These are phyloP conservation scores for Tautogolabrus adspersus DNA, from an alignment of 2,113 vertebrate species.

Conservation along the genomic window DNA sequence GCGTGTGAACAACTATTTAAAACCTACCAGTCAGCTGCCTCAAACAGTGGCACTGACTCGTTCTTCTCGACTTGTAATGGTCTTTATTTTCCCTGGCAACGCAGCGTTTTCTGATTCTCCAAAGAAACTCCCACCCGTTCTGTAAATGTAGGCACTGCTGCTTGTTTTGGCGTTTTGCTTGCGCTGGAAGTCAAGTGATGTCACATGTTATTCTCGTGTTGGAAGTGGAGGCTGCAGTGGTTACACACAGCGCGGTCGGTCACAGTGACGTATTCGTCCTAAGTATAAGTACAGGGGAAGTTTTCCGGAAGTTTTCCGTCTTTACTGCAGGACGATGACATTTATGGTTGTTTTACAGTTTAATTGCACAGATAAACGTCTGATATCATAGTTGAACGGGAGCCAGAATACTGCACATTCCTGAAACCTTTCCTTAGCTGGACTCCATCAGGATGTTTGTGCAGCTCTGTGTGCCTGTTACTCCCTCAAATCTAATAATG, in stretches of 20 bases:
- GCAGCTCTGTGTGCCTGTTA: constrained; percentile 5
- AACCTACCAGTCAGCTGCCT: not conserved
- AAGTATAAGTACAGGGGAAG: constrained; percentile 63
- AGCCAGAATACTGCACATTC: constrained; percentile 26
- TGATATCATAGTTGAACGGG: constrained; percentile 8
- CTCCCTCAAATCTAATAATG: constrained; percentile 63
- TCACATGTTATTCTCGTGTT: constrained; percentile 75
- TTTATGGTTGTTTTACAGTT: constrained; percentile 14
- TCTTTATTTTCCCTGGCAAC: constrained; percentile 15
- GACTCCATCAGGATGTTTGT: constrained; percentile 48
- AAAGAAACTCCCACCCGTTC: not conserved
- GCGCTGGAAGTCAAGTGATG: constrained; percentile 63
- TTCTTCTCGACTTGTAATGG: not conserved
- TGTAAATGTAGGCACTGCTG: constrained; percentile 24
- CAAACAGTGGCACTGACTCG: not conserved
- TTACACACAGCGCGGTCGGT: constrained; percentile 55
- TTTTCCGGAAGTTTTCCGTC: constrained; percentile 57
- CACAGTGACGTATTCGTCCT: constrained; percentile 58
- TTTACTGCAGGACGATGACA: not conserved
- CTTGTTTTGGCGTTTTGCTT: constrained; percentile 18
- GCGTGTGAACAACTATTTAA: constrained; percentile 45
- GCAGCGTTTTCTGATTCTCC: constrained; percentile 13
- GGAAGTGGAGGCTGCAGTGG: constrained; percentile 52
- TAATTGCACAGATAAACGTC: constrained; percentile 9
- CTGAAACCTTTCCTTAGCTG: constrained; percentile 16